These are phyloP conservation scores for Parazoanthus atlanticus DNA, from an alignment of 92 coral and sea anemone species.

Conservation along the genomic window DNA sequence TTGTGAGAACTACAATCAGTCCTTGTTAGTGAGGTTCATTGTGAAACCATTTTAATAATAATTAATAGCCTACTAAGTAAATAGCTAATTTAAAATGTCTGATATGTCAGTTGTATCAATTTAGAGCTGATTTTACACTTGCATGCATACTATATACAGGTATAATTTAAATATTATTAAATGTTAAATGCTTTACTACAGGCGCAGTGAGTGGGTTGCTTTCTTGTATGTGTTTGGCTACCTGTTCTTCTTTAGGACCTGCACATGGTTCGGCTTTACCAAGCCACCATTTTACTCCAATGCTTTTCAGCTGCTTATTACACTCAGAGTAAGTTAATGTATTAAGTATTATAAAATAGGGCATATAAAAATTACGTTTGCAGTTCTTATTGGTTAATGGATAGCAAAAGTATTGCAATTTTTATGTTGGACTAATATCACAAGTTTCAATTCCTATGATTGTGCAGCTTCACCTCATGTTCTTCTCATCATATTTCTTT, in stretches of 20 bases:
- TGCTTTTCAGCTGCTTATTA: conserved; percentile 91
- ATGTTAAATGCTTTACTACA: conserved; percentile 19
- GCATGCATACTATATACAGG: neutral
- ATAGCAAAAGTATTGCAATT: no score
- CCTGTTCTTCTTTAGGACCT: conserved; percentile 91
- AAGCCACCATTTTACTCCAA: conserved; percentile 86
- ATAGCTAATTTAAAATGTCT: no score
- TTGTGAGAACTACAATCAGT: no score
- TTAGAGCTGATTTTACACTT: neutral
- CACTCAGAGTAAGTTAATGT: conserved; percentile 75
- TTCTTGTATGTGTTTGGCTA: conserved; percentile 88
- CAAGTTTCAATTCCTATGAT: no score
- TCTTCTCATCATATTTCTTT: no score
- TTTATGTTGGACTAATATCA: no score
- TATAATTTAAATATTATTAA: neutral
- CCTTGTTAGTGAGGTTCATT: no score
- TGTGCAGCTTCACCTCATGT: neutral
- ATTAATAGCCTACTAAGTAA: no score
- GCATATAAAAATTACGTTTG: no score
- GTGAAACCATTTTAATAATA: no score
- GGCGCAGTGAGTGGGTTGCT: conserved; percentile 93
- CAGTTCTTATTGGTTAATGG: no score
- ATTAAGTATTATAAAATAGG: no score
- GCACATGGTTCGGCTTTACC: conserved; percentile 74
- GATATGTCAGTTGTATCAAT: neutral